Conservation (phyloP, 2,888 invertebrate species). For the Euphydryas editha region DNA sequence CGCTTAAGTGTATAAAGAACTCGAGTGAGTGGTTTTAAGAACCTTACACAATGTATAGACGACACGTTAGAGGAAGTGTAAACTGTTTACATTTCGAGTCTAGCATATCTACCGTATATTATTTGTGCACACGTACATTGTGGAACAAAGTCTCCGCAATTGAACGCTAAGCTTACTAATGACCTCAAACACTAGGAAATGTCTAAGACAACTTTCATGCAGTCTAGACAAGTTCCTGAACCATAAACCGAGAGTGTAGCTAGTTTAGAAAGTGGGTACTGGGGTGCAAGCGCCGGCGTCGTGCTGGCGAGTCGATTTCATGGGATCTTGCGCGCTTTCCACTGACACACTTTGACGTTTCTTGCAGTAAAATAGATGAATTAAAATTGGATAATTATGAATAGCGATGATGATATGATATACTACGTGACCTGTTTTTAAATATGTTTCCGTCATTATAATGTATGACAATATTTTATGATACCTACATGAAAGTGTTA, state of each 20-base stretch:
- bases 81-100: not conserved
- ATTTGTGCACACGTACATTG: constrained; percentile 1
- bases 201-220: constrained; percentile 73
- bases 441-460: no score
- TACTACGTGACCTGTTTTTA: not conserved
- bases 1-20: constrained; percentile 8
- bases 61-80: constrained; percentile 13
- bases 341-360: constrained; percentile 75
- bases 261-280: constrained; percentile 82
- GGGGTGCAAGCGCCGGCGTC: constrained; percentile 62
- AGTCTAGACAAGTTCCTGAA: constrained; percentile 72
- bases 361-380: constrained; percentile 32
- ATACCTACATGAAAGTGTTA: no score
- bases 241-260: constrained; percentile 70
- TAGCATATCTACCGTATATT: constrained; percentile 16
- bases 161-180: constrained; percentile 21
- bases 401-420: no score
- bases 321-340: constrained; percentile 83
- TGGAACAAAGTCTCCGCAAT: constrained; percentile 16
- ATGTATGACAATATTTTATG: no score
- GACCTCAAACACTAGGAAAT: constrained; percentile 62
- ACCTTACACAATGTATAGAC: not conserved
- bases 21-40: not conserved
- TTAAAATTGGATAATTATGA: constrained; percentile 14
- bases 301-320: constrained; percentile 78